Evolutionary conservation across 2,113 vertebrate genomes (phyloP).

Genomic region (Pseudorectes ferrugineus): DNA sequence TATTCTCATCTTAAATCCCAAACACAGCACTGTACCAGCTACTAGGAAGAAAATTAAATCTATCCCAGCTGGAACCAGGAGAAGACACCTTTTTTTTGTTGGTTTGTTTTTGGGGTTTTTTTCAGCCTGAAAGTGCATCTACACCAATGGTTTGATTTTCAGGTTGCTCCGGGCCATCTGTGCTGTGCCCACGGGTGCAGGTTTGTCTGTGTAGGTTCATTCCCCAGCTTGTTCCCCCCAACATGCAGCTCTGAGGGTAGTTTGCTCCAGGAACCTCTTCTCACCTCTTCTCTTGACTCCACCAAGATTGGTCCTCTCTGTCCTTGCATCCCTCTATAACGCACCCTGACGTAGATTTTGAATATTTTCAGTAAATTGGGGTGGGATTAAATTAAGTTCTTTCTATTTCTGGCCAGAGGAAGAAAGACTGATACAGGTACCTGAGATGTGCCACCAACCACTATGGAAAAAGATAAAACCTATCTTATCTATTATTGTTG

Average conservation of each 20-base stretch:
- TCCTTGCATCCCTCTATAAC: background rate
- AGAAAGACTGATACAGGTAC: background rate
- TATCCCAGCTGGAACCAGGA: background rate
- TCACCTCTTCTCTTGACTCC: background rate
- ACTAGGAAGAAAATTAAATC: background rate
- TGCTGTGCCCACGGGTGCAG: background rate
- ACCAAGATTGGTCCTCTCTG: background rate
- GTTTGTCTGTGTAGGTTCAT: background rate
- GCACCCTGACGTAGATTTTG: accelerated
- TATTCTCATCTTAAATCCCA: background rate
- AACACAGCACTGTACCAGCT: background rate
- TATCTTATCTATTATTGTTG: background rate
- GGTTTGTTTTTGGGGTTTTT: background rate
- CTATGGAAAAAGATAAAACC: background rate
- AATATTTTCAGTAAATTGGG: background rate
- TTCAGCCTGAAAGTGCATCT: background rate
- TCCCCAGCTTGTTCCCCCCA: background rate
- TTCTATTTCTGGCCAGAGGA: background rate
- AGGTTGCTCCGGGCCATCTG: background rate
- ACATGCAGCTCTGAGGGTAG: background rate
- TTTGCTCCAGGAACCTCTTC: background rate
- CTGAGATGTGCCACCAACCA: background rate
- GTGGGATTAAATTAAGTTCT: background rate
- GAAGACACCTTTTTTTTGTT: background rate
- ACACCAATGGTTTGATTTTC: background rate